These are phyloP conservation scores for Gari tellinella DNA, from an alignment of 2,888 invertebrate genomes.

Conservation along the genomic window DNA sequence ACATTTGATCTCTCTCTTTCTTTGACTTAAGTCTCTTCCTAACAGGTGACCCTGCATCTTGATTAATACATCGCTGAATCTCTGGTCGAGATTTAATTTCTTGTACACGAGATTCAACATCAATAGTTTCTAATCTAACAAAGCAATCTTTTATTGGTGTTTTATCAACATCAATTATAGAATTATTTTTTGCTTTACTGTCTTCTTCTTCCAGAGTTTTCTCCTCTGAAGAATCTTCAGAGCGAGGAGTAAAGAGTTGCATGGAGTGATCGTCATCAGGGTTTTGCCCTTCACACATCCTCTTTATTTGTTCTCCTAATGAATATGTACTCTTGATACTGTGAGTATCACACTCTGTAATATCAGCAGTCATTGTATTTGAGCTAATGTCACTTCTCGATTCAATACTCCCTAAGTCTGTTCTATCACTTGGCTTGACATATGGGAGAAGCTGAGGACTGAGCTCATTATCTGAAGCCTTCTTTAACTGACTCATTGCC, in stretches of 20 bases:
- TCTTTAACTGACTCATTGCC: conserved; percentile 32
- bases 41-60: conserved; percentile 42
- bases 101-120: conserved; percentile 1
- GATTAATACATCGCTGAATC: neutral
- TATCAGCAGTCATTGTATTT: conserved; percentile 35
- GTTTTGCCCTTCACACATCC: conserved; percentile 48
- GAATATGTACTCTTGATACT: conserved; percentile 66
- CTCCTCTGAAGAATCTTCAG: conserved; percentile 29
- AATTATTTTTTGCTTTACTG: neutral
- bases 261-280: neutral
- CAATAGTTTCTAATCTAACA: conserved; percentile 55
- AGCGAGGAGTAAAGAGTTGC: conserved; percentile 18
- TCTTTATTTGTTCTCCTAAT: conserved; percentile 66
- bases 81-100: too few species aligned
- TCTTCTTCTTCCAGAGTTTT: conserved; percentile 50
- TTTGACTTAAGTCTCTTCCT: conserved; percentile 67
- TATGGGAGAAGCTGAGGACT: conserved; percentile 4
- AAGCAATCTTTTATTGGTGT: conserved; percentile 48
- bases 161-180: neutral
- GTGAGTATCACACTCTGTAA: conserved; percentile 58
- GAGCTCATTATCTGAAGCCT: conserved; percentile 28
- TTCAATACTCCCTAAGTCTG: conserved; percentile 17
- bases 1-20: conserved; percentile 63
- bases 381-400: conserved; percentile 43
- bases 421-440: neutral